Evolutionary conservation across 2,113 vertebrate species (phyloP), one percentile per base, ranked within the genome.

Genomic region (Reinhardtius hippoglossoides): DNA sequence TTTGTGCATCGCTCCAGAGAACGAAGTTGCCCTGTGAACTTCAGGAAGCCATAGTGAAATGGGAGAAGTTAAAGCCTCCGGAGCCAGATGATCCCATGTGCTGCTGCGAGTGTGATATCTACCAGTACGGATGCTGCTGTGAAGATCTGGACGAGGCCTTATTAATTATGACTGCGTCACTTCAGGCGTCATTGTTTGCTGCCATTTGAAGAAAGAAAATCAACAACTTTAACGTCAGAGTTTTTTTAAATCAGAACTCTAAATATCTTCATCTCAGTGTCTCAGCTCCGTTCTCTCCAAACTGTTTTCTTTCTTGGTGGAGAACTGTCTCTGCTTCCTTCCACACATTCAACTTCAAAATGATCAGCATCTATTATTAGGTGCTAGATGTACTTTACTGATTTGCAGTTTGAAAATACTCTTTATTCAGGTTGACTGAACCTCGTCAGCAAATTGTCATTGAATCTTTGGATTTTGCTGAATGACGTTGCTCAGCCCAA

Each of bases 351-450:
- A 27, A 27, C 13, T 15, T 15, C 1, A 35, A 26, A 26, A 50
- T n/a, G 20, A 35, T 54, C 15, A 40, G 21, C 4, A 13, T 54
- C 21, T 26, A 12, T 44, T n/a, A 27, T 15, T 1, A n/a, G 48
- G 1, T 20, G 31, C 42, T 21, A 44, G 10, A 57, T 2, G 44
- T 31, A 73, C 3, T 2, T 65, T 16, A 46, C 37, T 23, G 18
- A 9, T 55, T 64, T 58, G 18, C 42, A 23, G 24, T 71, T 67
- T 56, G 4, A 65, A 69, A 71, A 66, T 12, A 6, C 14, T 12
- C 18, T 50, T 50, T 6, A 54, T 5, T 52, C 10, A 31, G 20
- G 8, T 44, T 21, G 5, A 13, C 20, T 24, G 20, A 42, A 60
- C 56, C n/a, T 1, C 21, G 5, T 50, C 48, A 50, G 48, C 5